phyloP scores from a whole-genome alignment of 2,797 vertebrate species.

The Rhinoraja longicauda region DNA sequence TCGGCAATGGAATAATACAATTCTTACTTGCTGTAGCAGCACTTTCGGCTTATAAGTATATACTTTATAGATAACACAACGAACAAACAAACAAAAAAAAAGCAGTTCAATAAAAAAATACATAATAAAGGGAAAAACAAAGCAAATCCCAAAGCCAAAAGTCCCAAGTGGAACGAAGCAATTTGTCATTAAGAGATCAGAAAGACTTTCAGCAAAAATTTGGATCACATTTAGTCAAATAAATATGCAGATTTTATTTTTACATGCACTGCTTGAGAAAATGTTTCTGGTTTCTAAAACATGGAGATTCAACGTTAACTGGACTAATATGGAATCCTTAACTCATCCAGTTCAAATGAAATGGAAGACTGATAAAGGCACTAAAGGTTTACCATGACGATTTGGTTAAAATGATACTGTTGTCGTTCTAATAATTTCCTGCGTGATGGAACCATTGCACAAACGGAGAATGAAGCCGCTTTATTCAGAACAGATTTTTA shows the following conservation, averaged over 20 bases:
- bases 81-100: no score
- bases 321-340: neutral
- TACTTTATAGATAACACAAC: no score
- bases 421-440: constrained; percentile 26
- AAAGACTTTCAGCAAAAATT: neutral
- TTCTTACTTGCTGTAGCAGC: no score
- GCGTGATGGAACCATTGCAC: neutral
- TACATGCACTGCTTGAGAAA: neutral
- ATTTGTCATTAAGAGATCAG: neutral
- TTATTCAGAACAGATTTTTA: constrained; percentile 16
- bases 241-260: neutral
- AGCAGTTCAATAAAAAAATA: no score
- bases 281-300: neutral
- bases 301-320: no score
- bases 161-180: no score
- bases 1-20: no score
- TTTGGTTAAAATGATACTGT: neutral
- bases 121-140: no score
- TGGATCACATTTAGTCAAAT: neutral
- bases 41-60: no score
- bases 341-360: neutral
- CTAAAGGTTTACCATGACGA: neutral
- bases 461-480: constrained; percentile 11
- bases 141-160: no score
- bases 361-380: neutral